These are phyloP conservation scores for Styela plicata DNA, from an alignment of 23 tunicate species.

Conservation along the genomic window DNA sequence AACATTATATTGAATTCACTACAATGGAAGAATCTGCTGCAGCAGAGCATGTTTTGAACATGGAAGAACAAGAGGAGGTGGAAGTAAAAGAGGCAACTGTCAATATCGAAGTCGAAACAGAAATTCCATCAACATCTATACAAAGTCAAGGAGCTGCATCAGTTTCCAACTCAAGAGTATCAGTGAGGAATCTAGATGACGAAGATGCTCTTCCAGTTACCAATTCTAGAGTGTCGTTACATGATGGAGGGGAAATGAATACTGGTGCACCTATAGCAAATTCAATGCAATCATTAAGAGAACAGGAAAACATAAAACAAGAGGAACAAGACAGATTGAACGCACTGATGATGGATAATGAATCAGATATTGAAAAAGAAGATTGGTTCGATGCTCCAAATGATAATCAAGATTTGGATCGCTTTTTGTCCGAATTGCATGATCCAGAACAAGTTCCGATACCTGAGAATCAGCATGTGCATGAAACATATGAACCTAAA, in stretches of 20 bases:
- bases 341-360: constrained; percentile 1
- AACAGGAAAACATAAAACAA: not conserved
- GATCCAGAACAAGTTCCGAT: constrained; percentile 28
- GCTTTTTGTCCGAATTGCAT: constrained; percentile 33
- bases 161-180: not conserved
- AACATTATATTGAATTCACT: no score
- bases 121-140: not conserved
- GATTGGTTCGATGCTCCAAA: constrained; percentile 73
- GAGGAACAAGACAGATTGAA: not conserved
- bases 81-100: not conserved
- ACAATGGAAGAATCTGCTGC: not conserved
- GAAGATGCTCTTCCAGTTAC: not conserved
- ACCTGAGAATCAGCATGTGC: constrained; percentile 22
- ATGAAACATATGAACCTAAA: constrained; percentile 15
- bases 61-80: not conserved
- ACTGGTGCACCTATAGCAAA: no score
- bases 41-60: not conserved
- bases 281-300: not conserved
- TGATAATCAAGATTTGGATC: constrained; percentile 37
- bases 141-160: not conserved
- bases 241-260: not conserved
- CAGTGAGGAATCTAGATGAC: not conserved
- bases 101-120: not conserved
- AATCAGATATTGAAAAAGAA: constrained; percentile 28
- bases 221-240: not conserved